phyloP scores from a whole-genome alignment of 2,113 vertebrate genomes.

The Stegastes partitus region DNA sequence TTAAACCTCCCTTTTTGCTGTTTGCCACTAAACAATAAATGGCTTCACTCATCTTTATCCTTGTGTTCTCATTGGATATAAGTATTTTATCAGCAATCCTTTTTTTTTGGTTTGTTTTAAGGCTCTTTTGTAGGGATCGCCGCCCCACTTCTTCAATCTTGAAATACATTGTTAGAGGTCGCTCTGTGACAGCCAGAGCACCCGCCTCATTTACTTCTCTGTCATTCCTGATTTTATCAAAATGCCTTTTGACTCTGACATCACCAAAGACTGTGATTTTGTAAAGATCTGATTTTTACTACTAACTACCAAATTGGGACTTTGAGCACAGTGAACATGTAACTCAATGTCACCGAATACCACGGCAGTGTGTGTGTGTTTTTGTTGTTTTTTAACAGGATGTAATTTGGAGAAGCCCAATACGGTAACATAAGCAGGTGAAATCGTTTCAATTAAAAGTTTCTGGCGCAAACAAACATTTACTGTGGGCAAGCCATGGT shows the following conservation, averaged over 20 bases:
- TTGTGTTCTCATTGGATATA: slow-evolving; percentile 24
- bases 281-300: too few species aligned
- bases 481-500: neutral
- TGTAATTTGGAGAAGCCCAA: too few species aligned
- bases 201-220: neutral
- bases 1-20: slow-evolving; percentile 10
- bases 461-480: slow-evolving; percentile 5
- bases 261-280: too few species aligned
- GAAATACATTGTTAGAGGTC: slow-evolving; percentile 1
- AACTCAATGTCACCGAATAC: too few species aligned
- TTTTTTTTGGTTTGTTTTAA: slow-evolving; percentile 6
- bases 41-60: slow-evolving; percentile 24
- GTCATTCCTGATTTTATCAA: slow-evolving; percentile 6
- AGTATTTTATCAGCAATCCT: slow-evolving; percentile 11
- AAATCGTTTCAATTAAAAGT: slow-evolving; percentile 16
- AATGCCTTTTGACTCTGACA: neutral
- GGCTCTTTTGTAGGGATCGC: slow-evolving; percentile 8
- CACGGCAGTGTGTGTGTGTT: too few species aligned
- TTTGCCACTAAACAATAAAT: slow-evolving; percentile 49
- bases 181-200: neutral
- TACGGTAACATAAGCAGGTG: neutral
- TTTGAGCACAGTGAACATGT: too few species aligned
- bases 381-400: neutral
- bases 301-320: too few species aligned
- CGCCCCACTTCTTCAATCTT: slow-evolving; percentile 12